Base-by-base conservation (phyloP, 92 coral and sea anemone genomes). In the Porites cylindrica region DNA sequence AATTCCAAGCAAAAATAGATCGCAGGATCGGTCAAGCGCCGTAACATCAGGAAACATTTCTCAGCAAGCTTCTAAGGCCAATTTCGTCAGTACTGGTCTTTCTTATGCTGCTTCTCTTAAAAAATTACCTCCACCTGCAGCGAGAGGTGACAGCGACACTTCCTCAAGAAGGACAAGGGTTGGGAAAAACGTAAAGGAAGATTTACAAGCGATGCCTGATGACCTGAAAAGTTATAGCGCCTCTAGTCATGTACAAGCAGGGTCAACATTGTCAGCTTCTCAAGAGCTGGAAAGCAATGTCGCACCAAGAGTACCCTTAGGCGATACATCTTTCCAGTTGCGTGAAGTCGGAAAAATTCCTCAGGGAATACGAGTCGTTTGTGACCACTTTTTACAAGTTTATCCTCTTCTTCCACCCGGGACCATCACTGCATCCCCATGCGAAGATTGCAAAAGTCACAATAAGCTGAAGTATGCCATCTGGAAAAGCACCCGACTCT, bases 301-400 rank as follows among this genome's bases (percentile, higher is more conserved):
- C 11, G 19, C 7, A 10, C 51, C 18, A 1, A 71, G 16, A 66
- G 52, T 11, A 13, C 8, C 5, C 10, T 7, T 11, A 3, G 23
- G 1, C 18, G 24, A 67, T 53, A n/a, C 9, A 32, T 29, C 50
- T n/a, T 11, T 51, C 32, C 26, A 61, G 26, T 20, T 50, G 16
- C 6, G n/a, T 52, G 23, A 50, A 2, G 20, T 1, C n/a, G 20
- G 4, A n/a, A 18, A 11, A 58, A 70, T 90, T 38, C 90, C 93
- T 8, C 51, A 90, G 0, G 90, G 80, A 11, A 79, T 90, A 4
- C 68, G 75, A 53, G 90, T 90, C 0, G 84, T 85, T 20, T 90
- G 93, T 51, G 84, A 68, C 6, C 93, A 90, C 76, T 90, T 90
- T 43, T 62, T 80, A 23, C 58, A 26, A 38, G 77, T 38, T 59